Evolutionary conservation across 2,888 invertebrate genomes (phyloP), one percentile per base, ranked within the genome.

Genomic region (Sphaerophoria rueppellii): DNA sequence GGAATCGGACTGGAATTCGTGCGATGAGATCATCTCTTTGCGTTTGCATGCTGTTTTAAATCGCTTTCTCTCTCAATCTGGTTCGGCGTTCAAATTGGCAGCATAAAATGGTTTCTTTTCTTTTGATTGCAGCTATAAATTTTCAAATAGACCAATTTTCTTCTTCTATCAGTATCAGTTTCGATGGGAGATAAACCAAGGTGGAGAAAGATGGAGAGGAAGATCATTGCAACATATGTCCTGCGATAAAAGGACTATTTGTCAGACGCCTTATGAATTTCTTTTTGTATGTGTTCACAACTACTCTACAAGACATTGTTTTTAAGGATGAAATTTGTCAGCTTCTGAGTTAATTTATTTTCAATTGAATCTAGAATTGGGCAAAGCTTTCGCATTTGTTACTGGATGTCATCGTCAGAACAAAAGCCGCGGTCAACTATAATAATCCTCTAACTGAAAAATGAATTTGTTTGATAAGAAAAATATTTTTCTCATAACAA

Each of bases 61-160:
- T 37, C 52, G 4, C 16, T n/a, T 11, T 12, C 40, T 54, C 57
- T 70, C 55, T 60, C 63, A 67, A 72, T 76, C 67, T 52, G 67
- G 76, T 72, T 63, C 73, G 63, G 81, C 63, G 73, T 81, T 54
- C 69, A 76, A 77, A 85, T 85, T 81, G 85, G 76, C 81, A 85
- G 85, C 72, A 85, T 85, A 85, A 85, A 85, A 73, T 81, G 69
- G 85, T 73, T 81, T 67, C 76, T 73, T 85, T 77, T 76, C 81
- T 73, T 81, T 65, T 85, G 85, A 85, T 85, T 85, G 85, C 73
- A 58, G 73, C 85, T 81, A 85, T 85, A 85, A 81, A 85, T 81
- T 81, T 81, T 58, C 85, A 85, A 85, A 85, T 85, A 46, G 85
- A 76, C 63, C 83, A 85, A 85, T 85, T 80, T 85, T 70, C 70